These are phyloP conservation scores for Tenthredo notha DNA, from an alignment of 2,888 invertebrate genomes.

Conservation along the genomic window DNA sequence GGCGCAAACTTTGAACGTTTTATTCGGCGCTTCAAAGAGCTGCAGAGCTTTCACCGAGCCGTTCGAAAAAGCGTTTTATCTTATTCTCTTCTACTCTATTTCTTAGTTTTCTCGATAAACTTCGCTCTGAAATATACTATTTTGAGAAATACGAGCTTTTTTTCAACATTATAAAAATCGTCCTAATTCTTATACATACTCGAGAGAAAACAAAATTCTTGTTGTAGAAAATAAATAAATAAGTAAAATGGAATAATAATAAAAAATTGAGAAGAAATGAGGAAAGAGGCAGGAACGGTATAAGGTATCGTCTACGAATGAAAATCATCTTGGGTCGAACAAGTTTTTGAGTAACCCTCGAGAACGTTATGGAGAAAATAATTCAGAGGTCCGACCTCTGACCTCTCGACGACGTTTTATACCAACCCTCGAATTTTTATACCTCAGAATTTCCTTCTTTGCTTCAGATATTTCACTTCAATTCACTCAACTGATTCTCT, in stretches of 20 bases:
- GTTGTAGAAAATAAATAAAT: neutral
- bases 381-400: slow-evolving; percentile 23
- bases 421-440: slow-evolving; percentile 9
- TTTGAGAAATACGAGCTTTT: neutral
- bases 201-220: neutral
- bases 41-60: neutral
- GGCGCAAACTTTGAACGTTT: slow-evolving; percentile 33
- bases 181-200: neutral
- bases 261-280: neutral
- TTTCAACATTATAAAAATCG: neutral
- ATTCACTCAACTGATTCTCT: neutral
- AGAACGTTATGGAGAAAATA: slow-evolving; percentile 23
- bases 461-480: slow-evolving; percentile 2
- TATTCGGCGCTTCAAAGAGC: slow-evolving; percentile 33
- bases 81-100: neutral
- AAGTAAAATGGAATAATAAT: neutral
- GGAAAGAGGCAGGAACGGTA: no score
- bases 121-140: neutral
- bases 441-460: neutral
- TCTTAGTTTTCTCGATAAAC: slow-evolving; percentile 24
- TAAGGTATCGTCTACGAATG: neutral
- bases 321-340: neutral
- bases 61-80: neutral
- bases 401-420: neutral
- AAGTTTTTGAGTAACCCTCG: slow-evolving; percentile 30